Conservation (phyloP, 1,140 invertebrate genomes). For the Calliopsis andreniformis region DNA sequence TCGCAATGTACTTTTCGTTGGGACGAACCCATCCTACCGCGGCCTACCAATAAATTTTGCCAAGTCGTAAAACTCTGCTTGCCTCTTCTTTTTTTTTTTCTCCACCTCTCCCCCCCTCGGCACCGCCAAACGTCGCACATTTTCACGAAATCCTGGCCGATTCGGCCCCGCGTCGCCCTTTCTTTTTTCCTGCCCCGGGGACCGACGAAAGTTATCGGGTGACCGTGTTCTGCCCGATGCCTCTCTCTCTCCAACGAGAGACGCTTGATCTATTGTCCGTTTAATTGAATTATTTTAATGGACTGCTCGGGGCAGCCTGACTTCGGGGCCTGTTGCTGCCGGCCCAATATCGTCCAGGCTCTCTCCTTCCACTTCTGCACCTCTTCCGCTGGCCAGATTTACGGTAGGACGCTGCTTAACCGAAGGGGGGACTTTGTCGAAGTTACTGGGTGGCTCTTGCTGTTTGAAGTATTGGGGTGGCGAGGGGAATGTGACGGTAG, state of each 20-base stretch:
- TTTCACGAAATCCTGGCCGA: slow-evolving; percentile 20
- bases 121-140: slow-evolving; percentile 6
- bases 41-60: slow-evolving; percentile 75
- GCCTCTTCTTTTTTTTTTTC: slow-evolving; percentile 8
- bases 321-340: slow-evolving; percentile 17
- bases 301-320: slow-evolving; percentile 31
- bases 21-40: slow-evolving; percentile 62
- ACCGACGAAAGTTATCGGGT: slow-evolving; percentile 38
- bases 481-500: no score
- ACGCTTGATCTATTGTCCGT: slow-evolving; percentile 37
- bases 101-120: no score
- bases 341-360: not conserved
- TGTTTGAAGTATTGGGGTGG: no score
- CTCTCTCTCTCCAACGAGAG: no score
- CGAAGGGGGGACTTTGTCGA: no score
- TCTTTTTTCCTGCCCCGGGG: not conserved
- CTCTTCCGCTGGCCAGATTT: slow-evolving; percentile 4
- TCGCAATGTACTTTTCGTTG: slow-evolving; percentile 72
- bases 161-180: not conserved
- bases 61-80: slow-evolving; percentile 70
- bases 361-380: not conserved
- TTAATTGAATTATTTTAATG: slow-evolving; percentile 50
- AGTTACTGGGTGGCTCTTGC: no score
- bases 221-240: slow-evolving; percentile 39
- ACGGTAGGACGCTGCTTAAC: no score